Base-by-base conservation (phyloP, 2,888 invertebrate species). In the Dexiosoma caninum region DNA sequence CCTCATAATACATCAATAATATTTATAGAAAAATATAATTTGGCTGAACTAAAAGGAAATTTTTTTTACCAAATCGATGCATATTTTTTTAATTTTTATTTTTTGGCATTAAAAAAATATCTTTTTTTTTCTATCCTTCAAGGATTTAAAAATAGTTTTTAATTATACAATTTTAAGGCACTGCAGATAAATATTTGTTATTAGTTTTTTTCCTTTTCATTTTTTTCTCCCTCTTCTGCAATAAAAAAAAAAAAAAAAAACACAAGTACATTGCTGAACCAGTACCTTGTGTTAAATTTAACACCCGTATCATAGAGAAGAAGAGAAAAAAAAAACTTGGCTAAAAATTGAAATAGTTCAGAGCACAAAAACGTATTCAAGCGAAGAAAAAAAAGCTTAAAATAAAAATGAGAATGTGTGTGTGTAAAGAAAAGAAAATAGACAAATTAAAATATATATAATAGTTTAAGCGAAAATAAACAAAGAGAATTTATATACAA, bases 241-340 rank as follows among this genome's bases (percentile, higher is more conserved):
- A 35, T 14, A n/a, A 53, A 30, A 6, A 53, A 2, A 19, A n/a
- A n/a, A n/a, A n/a, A n/a, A n/a, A n/a, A n/a, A n/a, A n/a, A 27
- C 27, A 67, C 7, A 23, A 7, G 37, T 27, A 14, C 8, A 49
- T 16, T 19, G 44, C 12, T 51, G 23, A 23, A 44, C 27, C 12
- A 30, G 37, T 21, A 60, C 35, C 16, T 64, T 37, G 72, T 64
- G 62, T 72, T 55, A 55, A 55, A 62, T 72, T 35, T 55, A 64
- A 66, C 74, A 74, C 74, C 46, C 55, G 64, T 30, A 70, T 51
- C 53, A 19, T 42, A 23, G 40, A 37, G 2, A 27, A 27, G 6
- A 27, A 27, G 6, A 27, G n/a, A 9, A 32, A 71, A 42, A 60
- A 53, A 74, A 49, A 75, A 66, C 37, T 75, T 75, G 74, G 74